Evolutionary conservation across 2,888 invertebrate genomes (phyloP).

Genomic region (Pseudanteris insignis): DNA sequence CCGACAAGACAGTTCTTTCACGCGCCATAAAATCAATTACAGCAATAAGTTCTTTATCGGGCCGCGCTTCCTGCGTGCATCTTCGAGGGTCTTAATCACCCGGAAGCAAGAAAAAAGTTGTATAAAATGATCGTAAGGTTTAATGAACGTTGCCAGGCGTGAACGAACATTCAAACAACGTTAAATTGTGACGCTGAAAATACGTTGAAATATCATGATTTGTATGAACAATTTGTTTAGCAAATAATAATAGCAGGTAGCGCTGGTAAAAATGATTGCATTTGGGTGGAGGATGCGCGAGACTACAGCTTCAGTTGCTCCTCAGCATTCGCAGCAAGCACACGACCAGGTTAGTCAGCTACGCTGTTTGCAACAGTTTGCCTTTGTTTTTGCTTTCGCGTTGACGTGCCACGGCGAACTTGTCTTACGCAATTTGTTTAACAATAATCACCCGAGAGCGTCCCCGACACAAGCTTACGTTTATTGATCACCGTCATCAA

Average conservation of each 20-base stretch:
- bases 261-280: constrained; percentile 45
- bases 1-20: constrained; percentile 27
- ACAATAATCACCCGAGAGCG: constrained; percentile 4
- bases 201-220: no score
- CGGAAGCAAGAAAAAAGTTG: not conserved
- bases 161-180: no score
- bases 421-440: constrained; percentile 18
- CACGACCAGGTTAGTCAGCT: constrained; percentile 46
- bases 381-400: constrained; percentile 27
- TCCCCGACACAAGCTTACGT: constrained; percentile 10
- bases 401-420: constrained; percentile 1
- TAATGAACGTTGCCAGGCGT: not conserved
- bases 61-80: constrained; percentile 4
- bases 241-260: constrained; percentile 36
- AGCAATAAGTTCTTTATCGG: constrained; percentile 10
- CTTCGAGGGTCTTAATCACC: constrained; percentile 14
- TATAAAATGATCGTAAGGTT: not conserved
- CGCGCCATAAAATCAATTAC: constrained; percentile 37
- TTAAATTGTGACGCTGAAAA: no score
- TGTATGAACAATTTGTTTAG: constrained; percentile 16
- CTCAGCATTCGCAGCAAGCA: constrained; percentile 47
- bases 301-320: constrained; percentile 48
- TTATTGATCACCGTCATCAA: constrained; percentile 34
- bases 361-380: constrained; percentile 34
- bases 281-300: constrained; percentile 47